A percentile compares a stretch with the other conserved stretches of the same genome.
Evolutionary conservation across 2,888 invertebrate species (phyloP).

Genomic region (Nasonovia ribisnigri): DNA sequence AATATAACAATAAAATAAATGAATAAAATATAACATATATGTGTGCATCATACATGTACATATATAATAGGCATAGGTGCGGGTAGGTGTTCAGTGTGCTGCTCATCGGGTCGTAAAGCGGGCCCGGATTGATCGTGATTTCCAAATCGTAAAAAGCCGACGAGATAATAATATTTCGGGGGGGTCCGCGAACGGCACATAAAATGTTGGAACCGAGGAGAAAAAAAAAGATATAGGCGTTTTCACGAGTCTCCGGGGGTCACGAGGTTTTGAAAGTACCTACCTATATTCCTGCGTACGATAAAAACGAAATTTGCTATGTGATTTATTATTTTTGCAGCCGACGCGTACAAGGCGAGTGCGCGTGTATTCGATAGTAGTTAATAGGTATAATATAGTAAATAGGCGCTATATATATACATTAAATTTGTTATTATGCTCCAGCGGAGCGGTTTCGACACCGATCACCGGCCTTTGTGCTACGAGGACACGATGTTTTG

Average conservation of each 20-base stretch:
- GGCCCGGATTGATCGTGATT: conserved; percentile 61
- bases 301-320: neutral
- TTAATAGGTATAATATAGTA: neutral
- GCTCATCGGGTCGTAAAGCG: conserved; percentile 63
- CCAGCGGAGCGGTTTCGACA: too few relatives aligned
- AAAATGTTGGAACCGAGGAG: neutral
- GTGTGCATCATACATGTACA: neutral
- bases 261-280: neutral
- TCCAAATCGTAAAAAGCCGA: conserved; percentile 60
- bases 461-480: neutral
- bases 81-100: neutral
- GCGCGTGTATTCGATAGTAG: neutral
- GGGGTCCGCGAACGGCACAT: conserved; percentile 33
- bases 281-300: neutral
- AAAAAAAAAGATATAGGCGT: neutral
- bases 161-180: conserved; percentile 51
- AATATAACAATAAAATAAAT: conserved; percentile 60
- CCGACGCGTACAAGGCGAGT: neutral
- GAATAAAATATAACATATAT: conserved; percentile 20
- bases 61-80: neutral
- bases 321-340: neutral
- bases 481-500: neutral
- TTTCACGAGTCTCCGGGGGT: conserved; percentile 20
- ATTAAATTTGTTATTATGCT: neutral
- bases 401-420: neutral